Percentiles rank a stretch among this genome's conserved stretches.
phyloP scores from a whole-genome alignment of 2,888 invertebrate species.

The Scaptomyza cyrtandrae region DNA sequence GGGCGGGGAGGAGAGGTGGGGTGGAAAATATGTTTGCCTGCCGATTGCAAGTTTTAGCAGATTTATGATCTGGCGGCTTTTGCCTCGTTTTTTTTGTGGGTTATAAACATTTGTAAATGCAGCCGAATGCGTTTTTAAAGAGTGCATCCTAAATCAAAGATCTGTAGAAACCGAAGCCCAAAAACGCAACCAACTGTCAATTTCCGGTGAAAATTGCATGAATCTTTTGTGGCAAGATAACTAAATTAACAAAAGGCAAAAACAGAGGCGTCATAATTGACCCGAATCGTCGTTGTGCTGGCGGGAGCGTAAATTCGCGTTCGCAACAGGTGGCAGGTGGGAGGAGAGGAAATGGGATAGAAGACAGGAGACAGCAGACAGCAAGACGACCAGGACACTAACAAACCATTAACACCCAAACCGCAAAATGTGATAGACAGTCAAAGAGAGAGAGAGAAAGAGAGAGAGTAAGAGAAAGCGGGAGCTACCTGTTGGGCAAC shows the following conservation, averaged over 20 bases:
- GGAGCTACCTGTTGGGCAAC: slow-evolving; percentile 63
- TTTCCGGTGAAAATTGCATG: slow-evolving; percentile 71
- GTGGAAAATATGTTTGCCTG: slow-evolving; percentile 6
- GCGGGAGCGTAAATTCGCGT: slow-evolving; percentile 33
- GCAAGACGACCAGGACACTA: slow-evolving; percentile 53
- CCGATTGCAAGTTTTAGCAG: slow-evolving; percentile 45
- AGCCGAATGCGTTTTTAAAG: slow-evolving; percentile 82
- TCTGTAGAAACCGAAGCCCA: slow-evolving; percentile 57
- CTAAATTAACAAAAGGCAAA: slow-evolving; percentile 63
- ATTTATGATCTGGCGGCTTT: slow-evolving; percentile 64
- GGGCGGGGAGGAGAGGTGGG: not conserved
- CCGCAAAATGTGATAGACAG: slow-evolving; percentile 64
- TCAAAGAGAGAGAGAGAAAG: too few relatives aligned
- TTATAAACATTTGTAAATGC: slow-evolving; percentile 74
- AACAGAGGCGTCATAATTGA: slow-evolving; percentile 60
- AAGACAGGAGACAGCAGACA: not conserved
- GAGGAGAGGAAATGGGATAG: not conserved
- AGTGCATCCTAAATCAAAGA: slow-evolving; percentile 82
- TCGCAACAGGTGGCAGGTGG: slow-evolving; percentile 45
- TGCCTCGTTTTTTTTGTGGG: slow-evolving; percentile 52
- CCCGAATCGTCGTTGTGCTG: slow-evolving; percentile 16
- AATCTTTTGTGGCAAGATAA: slow-evolving; percentile 50
- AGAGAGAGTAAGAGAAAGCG: not conserved
- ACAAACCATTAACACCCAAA: slow-evolving; percentile 79
- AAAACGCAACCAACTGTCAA: slow-evolving; percentile 46